Base-by-base conservation (phyloP, 2,888 invertebrate genomes). In the Drosophila monieri region DNA sequence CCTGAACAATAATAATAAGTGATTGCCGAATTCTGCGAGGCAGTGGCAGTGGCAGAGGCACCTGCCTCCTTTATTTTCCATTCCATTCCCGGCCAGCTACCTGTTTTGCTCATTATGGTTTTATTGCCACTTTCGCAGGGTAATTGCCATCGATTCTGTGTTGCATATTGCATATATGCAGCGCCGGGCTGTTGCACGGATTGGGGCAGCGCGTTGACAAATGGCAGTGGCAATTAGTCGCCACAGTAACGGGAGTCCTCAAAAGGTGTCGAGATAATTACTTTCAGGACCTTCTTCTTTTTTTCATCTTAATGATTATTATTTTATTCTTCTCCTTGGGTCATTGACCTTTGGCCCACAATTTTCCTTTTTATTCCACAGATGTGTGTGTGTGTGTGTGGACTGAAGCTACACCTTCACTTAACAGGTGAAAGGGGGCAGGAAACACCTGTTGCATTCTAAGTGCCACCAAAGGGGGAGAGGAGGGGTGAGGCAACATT, bases 141-240 rank as follows among this genome's bases (percentile, higher is more conserved):
- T 71, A 84, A 80, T 84, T 78, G 78, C 71, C 78, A 74, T 74
- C 62, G 80, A 79, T 80, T 71, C 44, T 18, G 44, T 12, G 44
- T 46, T 62, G 52, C 39, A 18, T 18, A 9, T 27, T 27, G 27
- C 27, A 27, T 27, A 27, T 27, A 18, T 18, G 39, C 39, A 41
- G 14, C n/a, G 32, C 32, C 6, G 27, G 2, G 27, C 0, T 27
- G 27, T 27, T 9, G 27, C 27, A 27, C 27, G 2, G 35, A n/a
- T 35, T 35, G n/a, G n/a, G 35, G 35, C 35, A 35, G 15, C 43
- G 12, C 12, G 10, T 43, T 43, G 43, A 43, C 43, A 43, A 43
- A 43, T 43, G 43, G 21, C 21, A 43, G 2, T 18, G 39, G 43
- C 21, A 18, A 43, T 43, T 43, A 43, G 39, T 41, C 21, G 21